Evolutionary conservation across 2,113 vertebrate genomes (phyloP).

Genomic region (Actenoides hombroni): DNA sequence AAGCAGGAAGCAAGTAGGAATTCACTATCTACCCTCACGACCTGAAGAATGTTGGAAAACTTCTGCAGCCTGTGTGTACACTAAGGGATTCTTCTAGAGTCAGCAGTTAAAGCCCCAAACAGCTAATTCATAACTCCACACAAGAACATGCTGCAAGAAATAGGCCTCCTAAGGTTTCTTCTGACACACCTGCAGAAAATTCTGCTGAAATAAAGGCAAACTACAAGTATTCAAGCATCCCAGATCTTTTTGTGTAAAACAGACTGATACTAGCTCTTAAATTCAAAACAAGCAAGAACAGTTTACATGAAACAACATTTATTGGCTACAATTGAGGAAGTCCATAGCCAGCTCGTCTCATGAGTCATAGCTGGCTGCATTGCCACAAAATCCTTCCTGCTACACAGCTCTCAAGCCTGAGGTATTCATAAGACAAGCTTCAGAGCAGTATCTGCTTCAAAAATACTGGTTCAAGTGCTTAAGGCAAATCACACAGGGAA

Average conservation of each 20-base stretch:
- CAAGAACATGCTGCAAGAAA: background rate
- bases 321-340: conserved; percentile 47
- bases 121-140: background rate
- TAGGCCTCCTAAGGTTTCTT: background rate
- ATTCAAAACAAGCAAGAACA: background rate
- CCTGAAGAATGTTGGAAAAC: background rate
- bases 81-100: background rate
- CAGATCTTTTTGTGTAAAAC: background rate
- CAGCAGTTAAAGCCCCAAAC: background rate
- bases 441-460: background rate
- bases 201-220: background rate
- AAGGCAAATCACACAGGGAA: background rate
- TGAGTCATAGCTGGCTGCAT: conserved; percentile 19
- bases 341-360: background rate
- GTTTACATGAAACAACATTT: background rate
- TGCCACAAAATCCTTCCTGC: conserved; percentile 32
- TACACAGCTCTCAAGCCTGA: background rate
- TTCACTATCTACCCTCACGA: background rate
- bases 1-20: background rate
- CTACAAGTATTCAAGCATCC: background rate
- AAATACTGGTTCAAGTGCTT: background rate
- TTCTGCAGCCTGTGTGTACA: fast-evolving
- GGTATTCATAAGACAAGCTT: background rate
- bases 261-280: background rate
- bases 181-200: background rate